These are phyloP conservation scores for Brachionus manjavacas DNA, from an alignment of 1,140 invertebrate genomes.

Conservation along the genomic window DNA sequence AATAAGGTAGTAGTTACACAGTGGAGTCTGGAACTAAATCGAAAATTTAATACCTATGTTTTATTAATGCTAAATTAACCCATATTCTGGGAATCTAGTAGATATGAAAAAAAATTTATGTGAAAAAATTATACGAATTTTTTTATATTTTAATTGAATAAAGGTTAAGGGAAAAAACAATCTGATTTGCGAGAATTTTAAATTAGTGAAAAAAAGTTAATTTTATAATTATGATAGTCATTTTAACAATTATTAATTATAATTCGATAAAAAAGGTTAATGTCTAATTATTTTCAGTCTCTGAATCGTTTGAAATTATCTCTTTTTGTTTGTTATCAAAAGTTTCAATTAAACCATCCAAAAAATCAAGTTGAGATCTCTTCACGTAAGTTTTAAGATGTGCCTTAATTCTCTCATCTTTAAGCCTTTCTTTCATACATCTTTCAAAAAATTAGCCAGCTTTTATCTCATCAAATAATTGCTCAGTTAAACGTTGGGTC, in stretches of 20 bases:
- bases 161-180: neutral
- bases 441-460: neutral
- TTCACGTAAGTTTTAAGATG: neutral
- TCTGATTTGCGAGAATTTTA: neutral
- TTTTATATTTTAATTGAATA: neutral
- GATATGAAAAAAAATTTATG: neutral
- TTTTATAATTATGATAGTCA: neutral
- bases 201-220: constrained; percentile 5
- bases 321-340: neutral
- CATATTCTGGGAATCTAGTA: neutral
- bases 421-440: neutral
- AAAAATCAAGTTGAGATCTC: neutral
- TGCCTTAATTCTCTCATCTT: neutral
- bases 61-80: no score
- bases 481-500: constrained; percentile 27
- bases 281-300: neutral
- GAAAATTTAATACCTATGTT: no score
- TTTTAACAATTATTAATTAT: neutral
- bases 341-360: neutral
- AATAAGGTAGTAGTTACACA: no score
- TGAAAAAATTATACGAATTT: neutral
- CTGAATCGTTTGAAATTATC: neutral
- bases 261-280: neutral
- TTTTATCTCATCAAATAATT: neutral
- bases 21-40: no score